Conservation (phyloP, 92 coral and sea anemone species). For the Phymanthus crucifer region DNA sequence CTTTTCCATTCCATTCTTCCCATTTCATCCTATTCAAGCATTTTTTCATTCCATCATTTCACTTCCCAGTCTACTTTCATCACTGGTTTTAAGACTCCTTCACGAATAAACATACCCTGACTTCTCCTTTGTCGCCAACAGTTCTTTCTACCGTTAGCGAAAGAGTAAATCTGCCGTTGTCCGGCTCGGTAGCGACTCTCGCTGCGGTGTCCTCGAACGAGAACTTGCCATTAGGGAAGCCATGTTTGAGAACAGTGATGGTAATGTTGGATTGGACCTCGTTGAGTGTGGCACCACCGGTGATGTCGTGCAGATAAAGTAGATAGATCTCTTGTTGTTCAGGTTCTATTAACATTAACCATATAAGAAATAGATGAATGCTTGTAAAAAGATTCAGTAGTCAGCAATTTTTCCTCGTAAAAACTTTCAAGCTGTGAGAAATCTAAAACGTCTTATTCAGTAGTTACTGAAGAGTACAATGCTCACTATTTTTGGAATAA, state of each 20-base stretch:
- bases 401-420: no score
- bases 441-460: no score
- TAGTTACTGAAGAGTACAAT: no score
- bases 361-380: neutral
- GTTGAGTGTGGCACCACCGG: conserved; percentile 85
- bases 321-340: conserved; percentile 86
- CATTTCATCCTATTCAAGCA: no score
- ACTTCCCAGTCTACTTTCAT: no score
- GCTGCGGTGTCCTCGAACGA: conserved; percentile 61
- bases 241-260: conserved; percentile 73
- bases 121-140: conserved; percentile 74
- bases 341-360: neutral
- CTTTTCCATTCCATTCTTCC: no score
- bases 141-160: conserved; percentile 66
- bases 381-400: no score
- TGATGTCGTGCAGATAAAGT: conserved; percentile 58
- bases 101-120: conserved; percentile 60
- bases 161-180: conserved; percentile 22
- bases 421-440: no score
- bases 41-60: no score
- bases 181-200: conserved; percentile 64
- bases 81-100: no score
- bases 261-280: conserved; percentile 77
- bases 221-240: conserved; percentile 93
- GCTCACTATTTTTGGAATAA: no score